Evolutionary conservation across 2,888 invertebrate genomes (phyloP), one percentile per base, ranked within the genome.

Genomic region (Hemithea aestivaria): DNA sequence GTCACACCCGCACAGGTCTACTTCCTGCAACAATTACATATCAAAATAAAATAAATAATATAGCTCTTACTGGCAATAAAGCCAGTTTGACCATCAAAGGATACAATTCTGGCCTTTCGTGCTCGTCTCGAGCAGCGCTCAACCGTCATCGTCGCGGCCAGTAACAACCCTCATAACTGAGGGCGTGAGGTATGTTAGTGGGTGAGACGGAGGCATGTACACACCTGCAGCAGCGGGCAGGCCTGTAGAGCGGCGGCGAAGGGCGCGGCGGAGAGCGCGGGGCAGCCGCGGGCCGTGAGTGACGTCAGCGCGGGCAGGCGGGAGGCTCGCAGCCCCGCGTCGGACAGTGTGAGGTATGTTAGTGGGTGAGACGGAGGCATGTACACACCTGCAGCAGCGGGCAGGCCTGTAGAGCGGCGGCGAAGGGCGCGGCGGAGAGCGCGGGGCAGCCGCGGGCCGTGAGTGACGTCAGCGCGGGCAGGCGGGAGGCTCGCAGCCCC

Each of bases 1-100:
- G 56, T 79, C 76, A 58, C 82, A 79, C 1, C 82, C 83, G 56
- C 81, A 75, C 46, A 65, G 63, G 66, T 84, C 83, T 34, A 84
- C 16, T 51, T 74, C 75, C 79, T 80, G 27, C 10, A 8, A 16
- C 5, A 11, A 5, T 28, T 2, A 23, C 12, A 23, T 10, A 10
- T 8, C 9, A 25, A 8, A 21, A 20, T 1, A 7, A 1, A 6
- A 5, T 2, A 1, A 1, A 6, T 20, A n/a, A 10, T 11, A 1
- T 3, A 8, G n/a, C n/a, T n/a, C n/a, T n/a, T n/a, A n/a, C n/a
- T n/a, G n/a, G n/a, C n/a, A n/a, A n/a, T n/a, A n/a, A n/a, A n/a
- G n/a, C n/a, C n/a, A n/a, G n/a, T n/a, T n/a, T n/a, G n/a, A n/a
- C n/a, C n/a, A n/a, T n/a, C n/a, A n/a, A n/a, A n/a, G n/a, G n/a